Evolutionary conservation across 2,113 vertebrate species (phyloP).

Genomic region (Pelusios castaneus): DNA sequence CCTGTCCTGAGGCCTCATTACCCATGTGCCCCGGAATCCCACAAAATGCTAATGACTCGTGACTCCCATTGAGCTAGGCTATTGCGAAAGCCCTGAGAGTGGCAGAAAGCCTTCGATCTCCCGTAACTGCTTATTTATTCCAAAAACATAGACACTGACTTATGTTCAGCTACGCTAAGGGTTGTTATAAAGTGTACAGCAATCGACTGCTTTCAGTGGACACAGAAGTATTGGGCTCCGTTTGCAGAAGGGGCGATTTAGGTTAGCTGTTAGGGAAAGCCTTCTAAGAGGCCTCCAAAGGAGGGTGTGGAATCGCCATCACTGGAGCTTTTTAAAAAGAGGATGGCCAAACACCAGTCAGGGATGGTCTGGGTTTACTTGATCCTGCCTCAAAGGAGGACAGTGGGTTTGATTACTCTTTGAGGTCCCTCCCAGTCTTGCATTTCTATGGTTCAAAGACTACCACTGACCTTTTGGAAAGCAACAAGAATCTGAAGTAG

Average conservation of each 20-base stretch:
- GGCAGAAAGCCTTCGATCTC: background rate
- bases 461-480: background rate
- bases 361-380: background rate
- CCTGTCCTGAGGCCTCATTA: background rate
- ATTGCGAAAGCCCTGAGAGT: background rate
- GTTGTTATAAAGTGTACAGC: background rate
- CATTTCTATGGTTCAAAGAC: background rate
- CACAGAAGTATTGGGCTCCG: background rate
- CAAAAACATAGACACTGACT: background rate
- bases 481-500: background rate
- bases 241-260: background rate
- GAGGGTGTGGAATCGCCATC: background rate
- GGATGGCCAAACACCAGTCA: background rate
- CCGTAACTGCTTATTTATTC: background rate
- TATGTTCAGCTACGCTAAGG: background rate
- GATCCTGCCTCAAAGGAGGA: background rate
- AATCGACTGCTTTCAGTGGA: background rate
- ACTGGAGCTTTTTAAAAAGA: background rate
- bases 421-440: background rate
- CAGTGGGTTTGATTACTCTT: background rate
- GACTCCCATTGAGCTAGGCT: background rate
- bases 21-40: background rate
- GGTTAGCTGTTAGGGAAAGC: background rate
- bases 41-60: background rate
- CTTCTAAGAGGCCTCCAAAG: background rate